Conservation (phyloP, 2,113 vertebrate genomes). For the Toxotes jaculatrix region DNA sequence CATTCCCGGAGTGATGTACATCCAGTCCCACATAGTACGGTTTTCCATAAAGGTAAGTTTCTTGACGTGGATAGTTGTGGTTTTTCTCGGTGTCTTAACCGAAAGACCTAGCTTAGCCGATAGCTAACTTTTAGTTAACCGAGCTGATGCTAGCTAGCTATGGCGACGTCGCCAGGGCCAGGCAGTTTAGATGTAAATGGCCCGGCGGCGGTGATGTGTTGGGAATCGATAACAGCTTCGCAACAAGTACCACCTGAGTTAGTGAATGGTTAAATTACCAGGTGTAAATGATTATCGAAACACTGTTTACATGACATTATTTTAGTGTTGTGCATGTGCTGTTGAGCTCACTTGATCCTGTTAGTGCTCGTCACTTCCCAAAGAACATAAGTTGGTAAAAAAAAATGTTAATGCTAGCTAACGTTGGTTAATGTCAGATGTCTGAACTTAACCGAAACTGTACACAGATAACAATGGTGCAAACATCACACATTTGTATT, state of each 20-base stretch:
- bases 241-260: not conserved
- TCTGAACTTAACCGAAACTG: not conserved
- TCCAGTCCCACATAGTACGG: too few relatives aligned
- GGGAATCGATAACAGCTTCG: not conserved
- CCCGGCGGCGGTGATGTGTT: not conserved
- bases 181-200: constrained; percentile 48
- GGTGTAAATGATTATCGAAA: not conserved
- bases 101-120: constrained; percentile 74
- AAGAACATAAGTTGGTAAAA: constrained; percentile 24
- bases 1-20: constrained; percentile 44
- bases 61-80: not conserved
- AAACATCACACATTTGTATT: not conserved
- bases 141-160: constrained; percentile 75
- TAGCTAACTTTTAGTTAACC: constrained; percentile 77
- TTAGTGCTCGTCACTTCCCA: constrained; percentile 17
- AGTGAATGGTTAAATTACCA: not conserved
- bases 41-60: constrained; percentile 63
- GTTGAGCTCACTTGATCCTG: constrained; percentile 37
- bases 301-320: constrained; percentile 1
- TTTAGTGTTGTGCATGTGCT: not conserved
- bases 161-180: constrained; percentile 75
- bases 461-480: not conserved
- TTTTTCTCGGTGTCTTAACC: constrained; percentile 34
- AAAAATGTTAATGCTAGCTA: not conserved
- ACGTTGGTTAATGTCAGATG: not conserved